phyloP scores from a whole-genome alignment of 2,888 invertebrate species.

The Hypolimnas misippus region DNA sequence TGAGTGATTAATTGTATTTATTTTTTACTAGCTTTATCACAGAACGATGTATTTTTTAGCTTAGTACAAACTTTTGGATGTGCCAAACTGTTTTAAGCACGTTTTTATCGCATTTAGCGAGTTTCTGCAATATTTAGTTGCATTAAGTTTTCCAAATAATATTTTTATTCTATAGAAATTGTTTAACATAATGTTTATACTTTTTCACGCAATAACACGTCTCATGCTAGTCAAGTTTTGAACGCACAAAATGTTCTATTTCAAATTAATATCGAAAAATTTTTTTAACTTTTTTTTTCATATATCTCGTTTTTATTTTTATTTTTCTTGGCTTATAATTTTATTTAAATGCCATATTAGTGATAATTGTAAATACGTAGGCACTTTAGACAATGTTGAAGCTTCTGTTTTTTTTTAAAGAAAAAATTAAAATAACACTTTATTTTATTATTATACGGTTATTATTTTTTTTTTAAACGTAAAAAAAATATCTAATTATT shows the following conservation, averaged over 20 bases:
- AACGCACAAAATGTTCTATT: constrained; percentile 74
- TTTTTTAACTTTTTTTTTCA: constrained; percentile 51
- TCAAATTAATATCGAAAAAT: constrained; percentile 55
- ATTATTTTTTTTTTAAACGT: constrained; percentile 54
- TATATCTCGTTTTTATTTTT: constrained; percentile 46
- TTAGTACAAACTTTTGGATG: constrained; percentile 79
- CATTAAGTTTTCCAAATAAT: constrained; percentile 63
- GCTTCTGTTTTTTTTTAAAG: constrained; percentile 60
- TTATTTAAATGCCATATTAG: constrained; percentile 81
- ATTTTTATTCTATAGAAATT: constrained; percentile 55
- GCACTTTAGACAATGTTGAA: constrained; percentile 68
- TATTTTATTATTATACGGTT: constrained; percentile 58
- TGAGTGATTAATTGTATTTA: constrained; percentile 65
- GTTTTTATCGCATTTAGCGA: constrained; percentile 74
- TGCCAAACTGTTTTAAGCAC: constrained; percentile 79
- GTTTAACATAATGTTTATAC: constrained; percentile 47
- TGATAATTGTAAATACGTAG: constrained; percentile 76
- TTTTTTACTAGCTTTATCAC: constrained; percentile 71
- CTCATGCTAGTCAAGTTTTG: constrained; percentile 82
- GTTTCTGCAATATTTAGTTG: constrained; percentile 64
- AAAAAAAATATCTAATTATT: constrained; percentile 62
- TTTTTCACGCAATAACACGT: constrained; percentile 80
- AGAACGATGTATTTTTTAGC: constrained; percentile 74
- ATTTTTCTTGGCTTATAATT: constrained; percentile 59
- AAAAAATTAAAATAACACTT: constrained; percentile 52